Evolutionary conservation across 2,797 vertebrate genomes (phyloP).

Genomic region (Aphelocoma californica): DNA sequence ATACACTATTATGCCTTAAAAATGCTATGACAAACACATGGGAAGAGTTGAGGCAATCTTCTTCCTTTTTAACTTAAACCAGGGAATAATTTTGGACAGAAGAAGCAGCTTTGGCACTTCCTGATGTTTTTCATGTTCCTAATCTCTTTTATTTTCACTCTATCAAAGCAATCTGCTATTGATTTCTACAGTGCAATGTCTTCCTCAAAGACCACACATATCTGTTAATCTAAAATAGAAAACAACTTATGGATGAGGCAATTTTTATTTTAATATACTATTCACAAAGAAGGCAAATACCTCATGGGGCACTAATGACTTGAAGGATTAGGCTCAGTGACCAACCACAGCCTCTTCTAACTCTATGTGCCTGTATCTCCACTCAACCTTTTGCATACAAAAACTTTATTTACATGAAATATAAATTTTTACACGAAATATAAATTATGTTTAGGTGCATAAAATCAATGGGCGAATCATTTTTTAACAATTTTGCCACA

Average conservation of each 20-base stretch:
- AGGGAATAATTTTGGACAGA: background rate
- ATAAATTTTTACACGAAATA: no score
- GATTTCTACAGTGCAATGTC: background rate
- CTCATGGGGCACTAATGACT: background rate
- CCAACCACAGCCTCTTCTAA: background rate
- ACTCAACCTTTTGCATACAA: background rate
- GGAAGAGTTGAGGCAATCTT: background rate
- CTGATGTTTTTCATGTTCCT: background rate
- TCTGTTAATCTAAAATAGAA: background rate
- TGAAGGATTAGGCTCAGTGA: background rate
- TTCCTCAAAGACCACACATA: background rate
- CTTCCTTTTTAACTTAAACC: background rate
- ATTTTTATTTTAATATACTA: background rate
- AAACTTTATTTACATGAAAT: background rate
- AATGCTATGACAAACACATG: background rate
- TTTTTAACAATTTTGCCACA: background rate
- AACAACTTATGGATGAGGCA: background rate
- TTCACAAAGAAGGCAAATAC: background rate
- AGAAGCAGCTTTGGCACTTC: background rate
- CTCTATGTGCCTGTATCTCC: background rate
- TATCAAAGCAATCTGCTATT: background rate
- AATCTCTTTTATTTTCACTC: background rate
- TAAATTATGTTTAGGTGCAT: background rate
- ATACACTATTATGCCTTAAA: background rate
- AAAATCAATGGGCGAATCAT: background rate